Percentiles rank a stretch among this genome's conserved stretches.
Conservation (phyloP, 2,888 invertebrate species). For the Opisthograptis luteolata region DNA sequence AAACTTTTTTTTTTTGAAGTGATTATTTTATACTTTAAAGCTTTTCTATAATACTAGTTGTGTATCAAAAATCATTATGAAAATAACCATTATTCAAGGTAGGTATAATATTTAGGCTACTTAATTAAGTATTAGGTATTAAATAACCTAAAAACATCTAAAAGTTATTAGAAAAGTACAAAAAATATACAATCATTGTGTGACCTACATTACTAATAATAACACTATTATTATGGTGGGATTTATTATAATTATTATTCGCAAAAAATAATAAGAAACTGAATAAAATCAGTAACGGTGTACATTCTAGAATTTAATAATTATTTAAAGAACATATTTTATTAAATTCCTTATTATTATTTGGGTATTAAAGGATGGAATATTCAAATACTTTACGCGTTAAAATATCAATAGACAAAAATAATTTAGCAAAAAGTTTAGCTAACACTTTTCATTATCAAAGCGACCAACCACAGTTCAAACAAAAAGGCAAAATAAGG, state of each 20-base stretch:
- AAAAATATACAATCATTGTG: constrained; percentile 27
- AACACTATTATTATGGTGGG: constrained; percentile 35
- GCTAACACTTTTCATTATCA: neutral
- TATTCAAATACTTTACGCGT: neutral
- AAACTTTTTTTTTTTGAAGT: no score
- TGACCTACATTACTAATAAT: constrained; percentile 11
- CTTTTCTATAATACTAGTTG: constrained; percentile 8
- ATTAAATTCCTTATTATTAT: constrained; percentile 13
- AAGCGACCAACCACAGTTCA: no score
- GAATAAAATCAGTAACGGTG: constrained; percentile 3
- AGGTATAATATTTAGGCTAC: no score
- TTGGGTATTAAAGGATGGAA: constrained; percentile 18
- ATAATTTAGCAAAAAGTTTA: constrained; percentile 4
- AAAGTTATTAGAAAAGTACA: constrained; percentile 23
- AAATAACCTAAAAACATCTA: constrained; percentile 12
- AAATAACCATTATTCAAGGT: no score
- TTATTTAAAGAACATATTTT: constrained; percentile 3
- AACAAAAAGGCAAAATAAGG: no score
- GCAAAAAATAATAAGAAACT: constrained; percentile 20
- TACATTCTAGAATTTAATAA: no score
- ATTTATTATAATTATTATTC: constrained; percentile 10
- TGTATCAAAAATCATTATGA: constrained; percentile 13
- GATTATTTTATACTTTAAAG: no score
- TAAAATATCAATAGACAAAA: constrained; percentile 1
- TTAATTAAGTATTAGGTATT: neutral